Percentiles rank a stretch among this genome's conserved stretches.
These are phyloP conservation scores for Pogonomyrmex barbatus DNA, from an alignment of 1,140 invertebrate species.

Conservation along the genomic window DNA sequence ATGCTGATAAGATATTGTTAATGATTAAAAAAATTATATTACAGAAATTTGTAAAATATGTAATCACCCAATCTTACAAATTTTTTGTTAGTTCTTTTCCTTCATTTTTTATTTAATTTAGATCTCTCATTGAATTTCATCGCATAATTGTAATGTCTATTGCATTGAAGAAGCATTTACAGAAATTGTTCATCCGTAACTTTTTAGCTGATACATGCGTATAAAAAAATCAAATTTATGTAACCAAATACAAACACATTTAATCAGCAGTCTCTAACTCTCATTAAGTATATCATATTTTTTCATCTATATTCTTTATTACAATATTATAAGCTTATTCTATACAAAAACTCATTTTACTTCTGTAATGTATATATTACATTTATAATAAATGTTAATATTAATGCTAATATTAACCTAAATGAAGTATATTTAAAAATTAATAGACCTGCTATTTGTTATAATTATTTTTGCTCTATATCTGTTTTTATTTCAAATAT, in stretches of 20 bases:
- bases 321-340: background rate
- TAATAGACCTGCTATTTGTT: slow-evolving; percentile 1
- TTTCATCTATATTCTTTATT: background rate
- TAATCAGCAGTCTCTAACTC: background rate
- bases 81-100: background rate
- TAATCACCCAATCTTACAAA: background rate
- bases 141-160: background rate
- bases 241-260: slow-evolving; percentile 6
- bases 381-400: slow-evolving; percentile 12
- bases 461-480: slow-evolving; percentile 16
- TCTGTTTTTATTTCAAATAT: slow-evolving; percentile 10
- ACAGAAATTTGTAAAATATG: slow-evolving; percentile 21
- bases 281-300: slow-evolving; percentile 18
- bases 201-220: background rate
- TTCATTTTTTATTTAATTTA: slow-evolving; percentile 33
- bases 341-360: background rate
- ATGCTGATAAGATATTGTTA: background rate
- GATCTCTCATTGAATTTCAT: background rate
- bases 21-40: background rate
- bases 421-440: background rate
- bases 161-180: background rate
- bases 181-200: background rate
- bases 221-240: slow-evolving; percentile 15
- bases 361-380: background rate
- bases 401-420: slow-evolving; percentile 24